Evolutionary conservation across 1,140 invertebrate species (phyloP).

Genomic region (Penaeus indicus): DNA sequence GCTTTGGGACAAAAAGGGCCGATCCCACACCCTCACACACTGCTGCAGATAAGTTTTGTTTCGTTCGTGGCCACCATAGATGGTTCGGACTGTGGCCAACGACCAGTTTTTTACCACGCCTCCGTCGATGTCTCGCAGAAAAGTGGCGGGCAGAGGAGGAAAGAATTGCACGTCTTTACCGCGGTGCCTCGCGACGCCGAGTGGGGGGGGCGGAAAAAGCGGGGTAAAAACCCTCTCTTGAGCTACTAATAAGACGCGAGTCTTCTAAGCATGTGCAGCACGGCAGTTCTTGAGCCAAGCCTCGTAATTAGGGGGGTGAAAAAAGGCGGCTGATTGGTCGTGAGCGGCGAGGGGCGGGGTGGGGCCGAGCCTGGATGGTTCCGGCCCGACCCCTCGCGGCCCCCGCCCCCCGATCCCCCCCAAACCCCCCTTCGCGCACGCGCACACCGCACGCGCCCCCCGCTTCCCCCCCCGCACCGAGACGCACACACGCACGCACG

Average conservation of each 20-base stretch:
- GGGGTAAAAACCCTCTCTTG: constrained; percentile 67
- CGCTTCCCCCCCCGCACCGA: constrained; percentile 37
- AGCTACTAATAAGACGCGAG: constrained; percentile 68
- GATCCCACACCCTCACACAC: constrained; percentile 65
- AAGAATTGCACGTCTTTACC: constrained; percentile 67
- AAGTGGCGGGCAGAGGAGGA: constrained; percentile 66
- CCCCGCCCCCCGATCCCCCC: constrained; percentile 58
- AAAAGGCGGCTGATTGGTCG: constrained; percentile 67
- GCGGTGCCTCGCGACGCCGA: constrained; percentile 66
- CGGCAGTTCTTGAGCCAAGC: constrained; percentile 67
- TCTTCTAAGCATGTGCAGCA: constrained; percentile 68
- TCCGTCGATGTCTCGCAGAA: constrained; percentile 64
- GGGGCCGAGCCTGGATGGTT: constrained; percentile 65
- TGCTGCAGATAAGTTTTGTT: constrained; percentile 57
- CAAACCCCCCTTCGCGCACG: constrained; percentile 61
- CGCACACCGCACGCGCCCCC: constrained; percentile 63
- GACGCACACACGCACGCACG: constrained; percentile 62
- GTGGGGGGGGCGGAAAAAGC: constrained; percentile 67
- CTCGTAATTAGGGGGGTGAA: constrained; percentile 67
- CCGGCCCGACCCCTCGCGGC: constrained; percentile 66
- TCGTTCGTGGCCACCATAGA: constrained; percentile 57
- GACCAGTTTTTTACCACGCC: constrained; percentile 64
- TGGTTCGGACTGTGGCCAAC: constrained; percentile 63
- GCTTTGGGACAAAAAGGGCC: constrained; percentile 55
- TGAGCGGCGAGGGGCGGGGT: constrained; percentile 66